Evolutionary conservation across 2,888 invertebrate genomes (phyloP).

Genomic region (Phrixothrix hirtus): DNA sequence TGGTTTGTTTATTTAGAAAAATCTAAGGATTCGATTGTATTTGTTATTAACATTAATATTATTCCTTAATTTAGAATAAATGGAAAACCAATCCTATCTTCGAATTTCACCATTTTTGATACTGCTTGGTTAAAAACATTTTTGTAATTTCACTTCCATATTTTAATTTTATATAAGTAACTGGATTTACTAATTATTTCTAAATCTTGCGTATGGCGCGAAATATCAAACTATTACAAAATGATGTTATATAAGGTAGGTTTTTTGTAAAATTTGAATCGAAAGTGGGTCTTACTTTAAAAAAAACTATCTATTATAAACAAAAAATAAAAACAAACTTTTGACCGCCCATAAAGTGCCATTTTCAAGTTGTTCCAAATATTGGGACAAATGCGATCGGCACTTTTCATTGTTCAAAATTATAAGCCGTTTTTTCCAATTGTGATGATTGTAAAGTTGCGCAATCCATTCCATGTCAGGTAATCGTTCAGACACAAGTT

Average conservation of each 20-base stretch:
- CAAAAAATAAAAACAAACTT: conserved; percentile 61
- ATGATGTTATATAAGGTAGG: too few relatives aligned
- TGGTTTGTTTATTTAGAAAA: too few relatives aligned
- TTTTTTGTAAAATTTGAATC: too few relatives aligned
- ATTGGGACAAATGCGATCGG: conserved; percentile 60
- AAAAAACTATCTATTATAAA: not conserved
- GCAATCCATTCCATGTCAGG: conserved; percentile 68
- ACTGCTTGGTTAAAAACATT: too few relatives aligned
- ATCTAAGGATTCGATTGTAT: too few relatives aligned
- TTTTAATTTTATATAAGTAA: not conserved
- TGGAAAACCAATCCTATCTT: too few relatives aligned
- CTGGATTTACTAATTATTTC: not conserved
- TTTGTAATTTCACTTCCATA: too few relatives aligned
- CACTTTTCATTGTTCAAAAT: conserved; percentile 52
- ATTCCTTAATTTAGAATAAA: too few relatives aligned
- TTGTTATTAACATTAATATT: too few relatives aligned
- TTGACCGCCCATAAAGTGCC: conserved; percentile 76
- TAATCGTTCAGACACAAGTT: conserved; percentile 30
- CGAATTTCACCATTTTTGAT: too few relatives aligned
- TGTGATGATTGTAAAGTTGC: conserved; percentile 67
- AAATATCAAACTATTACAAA: too few relatives aligned
- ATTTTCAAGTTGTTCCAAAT: conserved; percentile 62
- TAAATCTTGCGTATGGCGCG: too few relatives aligned
- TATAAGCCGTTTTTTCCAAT: conserved; percentile 54
- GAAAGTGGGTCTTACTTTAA: not conserved